Base-by-base conservation (phyloP, 2,888 invertebrate genomes). In the Phrixothrix hirtus region DNA sequence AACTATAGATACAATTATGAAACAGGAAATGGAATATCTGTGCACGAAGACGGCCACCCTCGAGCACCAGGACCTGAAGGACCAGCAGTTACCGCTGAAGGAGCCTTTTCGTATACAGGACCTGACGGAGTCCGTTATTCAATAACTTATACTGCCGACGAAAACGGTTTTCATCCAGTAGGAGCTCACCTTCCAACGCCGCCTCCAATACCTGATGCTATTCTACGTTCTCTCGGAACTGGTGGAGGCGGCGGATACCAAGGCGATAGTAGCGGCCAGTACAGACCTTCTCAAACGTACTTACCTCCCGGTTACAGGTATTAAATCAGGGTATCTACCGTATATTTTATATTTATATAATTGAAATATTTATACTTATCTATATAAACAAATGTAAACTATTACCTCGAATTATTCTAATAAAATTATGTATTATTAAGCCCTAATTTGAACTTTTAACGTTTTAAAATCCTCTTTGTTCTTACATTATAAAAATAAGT, bases 21-120 rank as follows among this genome's bases (percentile, higher is more conserved):
- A 62, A 85, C 85, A 56, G 85, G 83, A 60, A 85, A 85, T 68
- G 84, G 84, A 39, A 86, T 85, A 59, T 79, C 77, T 60, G 81
- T 79, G 1, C 79, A 83, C 67, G 80, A 81, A 67, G 66, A 70
- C 21, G 80, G 78, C 32, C 67, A 60, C 56, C 63, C 65, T 27
- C 55, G 46, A 14, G 55, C 47, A 10, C 47, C 55, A 17, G 60
- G 48, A 36, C 49, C 54, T 2, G 54, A 48, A 41, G 50, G 61
- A 38, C 71, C 68, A 17, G 65, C 69, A 11, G 65, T 69, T 43
- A 62, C 68, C 29, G 79, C 79, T 0, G 77, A 80, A 38, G 84
- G 84, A 0, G 77, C 74, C 0, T 84, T 77, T 68, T 79, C 81
- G 1, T 83, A 82, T 70, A 80, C 77, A 0, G 80, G 81, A 1